Base-by-base conservation (phyloP, 2,797 vertebrate species). In the Gymnodraco acuticeps region DNA sequence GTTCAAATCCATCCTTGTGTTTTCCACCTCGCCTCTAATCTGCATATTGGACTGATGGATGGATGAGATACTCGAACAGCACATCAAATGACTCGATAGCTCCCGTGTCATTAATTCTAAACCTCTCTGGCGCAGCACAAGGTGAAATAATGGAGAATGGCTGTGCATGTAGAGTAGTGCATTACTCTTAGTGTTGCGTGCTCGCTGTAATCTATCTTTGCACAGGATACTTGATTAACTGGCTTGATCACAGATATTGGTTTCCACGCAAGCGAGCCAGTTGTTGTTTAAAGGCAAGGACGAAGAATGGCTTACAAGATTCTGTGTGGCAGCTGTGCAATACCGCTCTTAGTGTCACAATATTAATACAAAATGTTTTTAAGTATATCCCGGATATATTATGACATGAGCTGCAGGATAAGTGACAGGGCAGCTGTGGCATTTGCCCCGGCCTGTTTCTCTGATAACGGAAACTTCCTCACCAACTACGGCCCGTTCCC, bases 51-150 rank as follows among this genome's bases (percentile, higher is more conserved):
- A 20, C 19, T 19, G 60, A 46, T 47, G 14, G 64, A 12, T 43
- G 14, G 11, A 16, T 23, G 43, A 43, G 63, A 70, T 42, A 12
- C 27, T 78, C 45, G 1, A 56, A 73, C 59, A 20, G 68, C 50
- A 68, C 68, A 54, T 6, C 48, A 70, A n/a, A 7, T 47, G 53
- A 71, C 10, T 15, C 69, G 61, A 48, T 12, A 61, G 54, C 46
- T 76, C 55, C 23, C 17, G 16, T 71, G 50, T 87, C 83, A 80
- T 89, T 86, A 86, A 90, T 91, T 79, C 85, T 86, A 56, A 78
- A 88, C 63, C 58, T 38, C 16, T 10, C 62, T 73, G 75, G 70
- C 63, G 72, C 61, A 64, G 63, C 64, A 31, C 77, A n/a, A 62
- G 67, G 48, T 58, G 78, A 80, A 75, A 64, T 78, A n/a, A 54